These are phyloP conservation scores for Drosophila greeni DNA, from an alignment of 2,888 invertebrate species.

Conservation along the genomic window DNA sequence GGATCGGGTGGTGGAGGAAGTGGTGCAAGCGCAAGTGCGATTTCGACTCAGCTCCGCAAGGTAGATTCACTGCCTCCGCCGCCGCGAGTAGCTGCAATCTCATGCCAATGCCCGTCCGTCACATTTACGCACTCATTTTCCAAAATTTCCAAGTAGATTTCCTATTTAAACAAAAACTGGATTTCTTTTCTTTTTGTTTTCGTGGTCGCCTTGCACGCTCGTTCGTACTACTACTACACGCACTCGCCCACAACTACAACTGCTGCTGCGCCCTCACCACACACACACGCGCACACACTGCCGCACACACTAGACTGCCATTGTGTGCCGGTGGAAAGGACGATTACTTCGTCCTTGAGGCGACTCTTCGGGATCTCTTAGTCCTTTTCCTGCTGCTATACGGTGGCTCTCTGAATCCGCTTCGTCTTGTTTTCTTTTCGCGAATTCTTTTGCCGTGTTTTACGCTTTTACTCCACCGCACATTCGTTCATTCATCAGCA, in stretches of 20 bases:
- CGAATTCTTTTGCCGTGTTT: constrained; percentile 58
- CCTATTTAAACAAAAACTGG: constrained; percentile 18
- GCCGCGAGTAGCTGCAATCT: constrained; percentile 43
- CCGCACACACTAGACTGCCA: constrained; percentile 24
- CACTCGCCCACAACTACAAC: constrained; percentile 36
- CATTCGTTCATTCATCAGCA: constrained; percentile 54
- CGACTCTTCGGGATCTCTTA: background rate
- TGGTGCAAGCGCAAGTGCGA: constrained; percentile 7
- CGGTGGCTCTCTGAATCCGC: constrained; percentile 1
- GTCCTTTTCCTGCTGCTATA: background rate
- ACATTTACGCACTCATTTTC: constrained; percentile 25
- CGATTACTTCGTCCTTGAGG: constrained; percentile 4
- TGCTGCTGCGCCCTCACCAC: constrained; percentile 58
- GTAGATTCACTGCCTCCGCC: constrained; percentile 47
- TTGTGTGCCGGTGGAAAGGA: constrained; percentile 36
- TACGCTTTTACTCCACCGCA: constrained; percentile 62
- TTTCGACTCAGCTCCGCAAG: constrained; percentile 5
- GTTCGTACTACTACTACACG: constrained; percentile 64
- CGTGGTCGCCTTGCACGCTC: constrained; percentile 49
- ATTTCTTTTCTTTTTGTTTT: constrained; percentile 47
- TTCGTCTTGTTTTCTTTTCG: constrained; percentile 28
- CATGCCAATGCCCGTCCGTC: constrained; percentile 45
- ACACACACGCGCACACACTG: constrained; percentile 43
- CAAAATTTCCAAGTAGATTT: constrained; percentile 5
- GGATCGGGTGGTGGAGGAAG: constrained; percentile 35